These are phyloP conservation scores for Galaxea fascicularis DNA, from an alignment of 92 coral and sea anemone genomes.

Conservation along the genomic window DNA sequence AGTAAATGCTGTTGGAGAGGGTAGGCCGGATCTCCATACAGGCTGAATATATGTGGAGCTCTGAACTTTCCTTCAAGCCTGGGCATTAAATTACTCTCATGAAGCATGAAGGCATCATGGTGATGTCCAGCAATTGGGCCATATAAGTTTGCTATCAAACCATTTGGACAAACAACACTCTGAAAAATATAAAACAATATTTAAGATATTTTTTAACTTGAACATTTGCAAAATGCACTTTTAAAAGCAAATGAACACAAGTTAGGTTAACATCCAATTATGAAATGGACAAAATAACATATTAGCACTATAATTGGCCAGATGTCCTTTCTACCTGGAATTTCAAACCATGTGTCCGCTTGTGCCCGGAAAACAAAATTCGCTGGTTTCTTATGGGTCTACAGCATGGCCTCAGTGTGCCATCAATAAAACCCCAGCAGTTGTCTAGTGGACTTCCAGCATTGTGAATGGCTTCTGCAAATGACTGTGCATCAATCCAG, in stretches of 20 bases:
- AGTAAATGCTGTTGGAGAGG: slow-evolving; percentile 66
- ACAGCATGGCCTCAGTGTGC: slow-evolving; percentile 68
- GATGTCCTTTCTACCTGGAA: slow-evolving; percentile 57
- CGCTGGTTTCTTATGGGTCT: slow-evolving; percentile 56
- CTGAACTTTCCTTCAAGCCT: slow-evolving; percentile 59
- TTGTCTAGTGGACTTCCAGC: slow-evolving; percentile 47
- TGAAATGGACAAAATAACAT: slow-evolving; percentile 10
- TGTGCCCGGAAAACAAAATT: slow-evolving; percentile 71
- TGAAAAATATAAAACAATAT: slow-evolving; percentile 14
- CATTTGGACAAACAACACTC: slow-evolving; percentile 53
- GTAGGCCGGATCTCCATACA: slow-evolving; percentile 73
- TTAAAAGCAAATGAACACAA: slow-evolving; percentile 17
- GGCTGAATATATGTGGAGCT: slow-evolving; percentile 52
- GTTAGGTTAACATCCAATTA: slow-evolving; percentile 9
- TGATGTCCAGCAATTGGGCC: slow-evolving; percentile 62
- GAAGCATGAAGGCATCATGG: slow-evolving; percentile 68
- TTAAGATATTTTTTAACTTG: slow-evolving; percentile 5
- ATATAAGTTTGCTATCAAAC: slow-evolving; percentile 54
- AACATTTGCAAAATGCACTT: slow-evolving; percentile 16
- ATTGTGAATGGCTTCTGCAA: slow-evolving; percentile 69
- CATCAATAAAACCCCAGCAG: slow-evolving; percentile 74
- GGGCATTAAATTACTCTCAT: slow-evolving; percentile 54
- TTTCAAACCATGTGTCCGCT: slow-evolving; percentile 67
- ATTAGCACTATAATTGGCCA: not conserved
- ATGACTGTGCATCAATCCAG: slow-evolving; percentile 79